These are phyloP conservation scores for Engystomops pustulosus DNA, from an alignment of 2,113 vertebrate species.

Conservation along the genomic window DNA sequence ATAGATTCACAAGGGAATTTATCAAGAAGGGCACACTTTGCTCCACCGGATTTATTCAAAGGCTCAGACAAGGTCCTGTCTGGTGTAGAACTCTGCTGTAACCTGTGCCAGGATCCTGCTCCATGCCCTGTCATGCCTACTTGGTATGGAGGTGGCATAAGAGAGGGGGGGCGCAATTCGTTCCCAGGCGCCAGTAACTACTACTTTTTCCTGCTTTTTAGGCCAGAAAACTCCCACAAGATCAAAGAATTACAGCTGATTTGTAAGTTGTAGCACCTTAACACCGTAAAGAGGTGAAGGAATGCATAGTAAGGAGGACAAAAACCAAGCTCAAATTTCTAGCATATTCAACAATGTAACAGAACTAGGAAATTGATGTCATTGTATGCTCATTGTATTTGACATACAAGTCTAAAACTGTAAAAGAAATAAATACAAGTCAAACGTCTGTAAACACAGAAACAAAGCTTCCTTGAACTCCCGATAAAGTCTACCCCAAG, in stretches of 20 bases:
- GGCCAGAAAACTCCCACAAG: background rate
- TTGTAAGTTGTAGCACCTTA: background rate
- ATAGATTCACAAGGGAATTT: too few relatives aligned
- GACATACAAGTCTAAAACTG: conserved; percentile 51
- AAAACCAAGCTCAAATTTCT: conserved; percentile 5
- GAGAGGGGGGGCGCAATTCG: too few relatives aligned
- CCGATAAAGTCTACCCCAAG: conserved; percentile 30
- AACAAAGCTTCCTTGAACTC: conserved; percentile 54
- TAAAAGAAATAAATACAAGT: conserved; percentile 53
- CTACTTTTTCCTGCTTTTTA: too few relatives aligned
- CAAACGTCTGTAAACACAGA: conserved; percentile 48
- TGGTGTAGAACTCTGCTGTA: too few relatives aligned
- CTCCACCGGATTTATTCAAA: too few relatives aligned
- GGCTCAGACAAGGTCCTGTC: too few relatives aligned
- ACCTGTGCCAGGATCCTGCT: too few relatives aligned
- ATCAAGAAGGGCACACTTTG: too few relatives aligned
- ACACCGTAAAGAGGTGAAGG: background rate
- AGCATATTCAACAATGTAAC: conserved; percentile 4
- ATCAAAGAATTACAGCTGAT: too few relatives aligned
- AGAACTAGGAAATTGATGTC: conserved; percentile 35
- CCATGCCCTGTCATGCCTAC: too few relatives aligned
- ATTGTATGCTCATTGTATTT: conserved; percentile 47
- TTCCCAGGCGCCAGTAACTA: too few relatives aligned
- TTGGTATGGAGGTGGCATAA: too few relatives aligned
- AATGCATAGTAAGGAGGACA: background rate